These are phyloP conservation scores for Scolopax bukidnonensis DNA, from an alignment of 2,797 vertebrate species.

Conservation along the genomic window DNA sequence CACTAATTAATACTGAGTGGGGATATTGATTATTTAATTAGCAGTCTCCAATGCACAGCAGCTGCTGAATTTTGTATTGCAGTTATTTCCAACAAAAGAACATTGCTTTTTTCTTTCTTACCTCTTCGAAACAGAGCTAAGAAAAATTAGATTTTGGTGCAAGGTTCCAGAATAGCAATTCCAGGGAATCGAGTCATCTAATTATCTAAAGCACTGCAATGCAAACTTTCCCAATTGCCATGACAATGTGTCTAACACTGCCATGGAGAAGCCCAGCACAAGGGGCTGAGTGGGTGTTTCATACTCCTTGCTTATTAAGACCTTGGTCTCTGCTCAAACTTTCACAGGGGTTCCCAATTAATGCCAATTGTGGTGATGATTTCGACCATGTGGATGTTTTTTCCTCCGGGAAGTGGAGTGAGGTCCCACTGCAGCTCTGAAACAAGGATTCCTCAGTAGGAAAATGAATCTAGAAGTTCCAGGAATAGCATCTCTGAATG, in stretches of 20 bases:
- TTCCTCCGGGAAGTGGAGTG: neutral
- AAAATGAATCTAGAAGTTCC: neutral
- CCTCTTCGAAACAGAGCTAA: neutral
- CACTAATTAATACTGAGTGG: neutral
- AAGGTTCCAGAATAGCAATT: constrained; percentile 7
- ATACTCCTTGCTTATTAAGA: neutral
- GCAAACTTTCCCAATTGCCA: neutral
- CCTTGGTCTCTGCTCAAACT: neutral
- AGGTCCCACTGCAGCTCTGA: neutral
- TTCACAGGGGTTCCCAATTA: constrained; percentile 20
- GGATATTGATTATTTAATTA: constrained; percentile 26
- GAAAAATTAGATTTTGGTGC: neutral
- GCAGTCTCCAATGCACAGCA: neutral
- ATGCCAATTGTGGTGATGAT: neutral
- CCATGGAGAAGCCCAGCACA: neutral
- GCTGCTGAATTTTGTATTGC: neutral
- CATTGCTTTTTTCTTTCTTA: neutral
- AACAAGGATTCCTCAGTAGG: neutral
- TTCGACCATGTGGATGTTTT: neutral
- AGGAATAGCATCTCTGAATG: neutral
- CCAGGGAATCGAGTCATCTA: neutral
- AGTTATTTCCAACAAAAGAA: neutral
- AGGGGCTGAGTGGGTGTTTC: constrained; percentile 27
- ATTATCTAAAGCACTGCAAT: neutral
- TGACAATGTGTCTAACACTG: constrained; percentile 1